Evolutionary conservation across 1,140 invertebrate species (phyloP), one percentile per base, ranked within the genome.

Genomic region (Mamestra configurata): DNA sequence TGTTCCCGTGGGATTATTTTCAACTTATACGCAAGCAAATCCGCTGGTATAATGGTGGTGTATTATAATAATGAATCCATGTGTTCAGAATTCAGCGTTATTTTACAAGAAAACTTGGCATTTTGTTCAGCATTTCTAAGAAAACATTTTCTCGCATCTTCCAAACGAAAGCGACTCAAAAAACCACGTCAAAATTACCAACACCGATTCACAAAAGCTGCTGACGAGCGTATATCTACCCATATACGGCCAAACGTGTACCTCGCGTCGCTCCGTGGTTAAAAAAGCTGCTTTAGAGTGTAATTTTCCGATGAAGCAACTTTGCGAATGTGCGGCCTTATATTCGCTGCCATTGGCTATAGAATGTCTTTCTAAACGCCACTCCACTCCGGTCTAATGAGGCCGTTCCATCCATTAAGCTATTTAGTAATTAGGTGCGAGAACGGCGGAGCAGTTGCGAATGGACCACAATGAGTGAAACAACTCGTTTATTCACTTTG

Each of bases 381-480:
- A 84, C 82, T 84, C 79, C 81, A 84, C 85, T 87, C 79, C 78
- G 82, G 70, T 78, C 79, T 88, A 91, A 91, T 86, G 88, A 89
- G 85, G 77, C 79, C 85, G 84, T 84, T 85, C 82, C 82, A 86
- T 89, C 87, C 88, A 90, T 90, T 92, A 90, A 83, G 85, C 86
- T 88, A 90, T 89, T 91, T 87, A 89, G 87, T 87, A 92, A 92
- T 90, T 90, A 90, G 88, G 90, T 88, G 88, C 80, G 79, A 85
- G 84, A 79, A 53, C 51, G 27, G 66, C 78, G 71, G 73, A 72
- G 61, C 80, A 81, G 82, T 84, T 82, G 80, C 77, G 82, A 85
- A 86, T 78, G 75, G 85, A 88, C 84, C 84, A 83, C 84, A 84
- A 81, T 83, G 82, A 85, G 79, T 84, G 57, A 81, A 87, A 82